phyloP scores from a whole-genome alignment of 2,113 vertebrate species.

The Mixornis gularis region DNA sequence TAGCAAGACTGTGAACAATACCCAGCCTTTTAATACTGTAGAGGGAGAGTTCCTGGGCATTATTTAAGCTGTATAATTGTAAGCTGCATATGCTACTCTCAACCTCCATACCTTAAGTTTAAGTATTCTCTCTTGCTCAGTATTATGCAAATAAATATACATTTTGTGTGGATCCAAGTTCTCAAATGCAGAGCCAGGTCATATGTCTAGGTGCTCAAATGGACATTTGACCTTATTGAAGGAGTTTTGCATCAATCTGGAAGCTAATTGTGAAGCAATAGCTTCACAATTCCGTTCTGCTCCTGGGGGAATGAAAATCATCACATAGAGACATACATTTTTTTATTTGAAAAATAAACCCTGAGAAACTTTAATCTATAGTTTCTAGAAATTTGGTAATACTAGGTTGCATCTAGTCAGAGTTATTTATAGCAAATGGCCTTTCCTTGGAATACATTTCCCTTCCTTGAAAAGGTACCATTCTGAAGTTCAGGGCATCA shows the following conservation, averaged over 20 bases:
- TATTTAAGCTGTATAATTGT: background rate
- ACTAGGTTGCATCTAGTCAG: background rate
- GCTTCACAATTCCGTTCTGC: background rate
- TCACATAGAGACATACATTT: background rate
- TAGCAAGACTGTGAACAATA: background rate
- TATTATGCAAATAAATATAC: background rate
- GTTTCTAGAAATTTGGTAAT: background rate
- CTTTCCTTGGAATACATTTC: background rate
- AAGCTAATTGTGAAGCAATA: background rate
- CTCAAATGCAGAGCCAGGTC: background rate
- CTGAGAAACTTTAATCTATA: background rate
- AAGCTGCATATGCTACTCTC: background rate
- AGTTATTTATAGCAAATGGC: background rate
- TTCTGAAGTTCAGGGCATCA: conserved; percentile 64
- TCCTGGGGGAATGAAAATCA: background rate
- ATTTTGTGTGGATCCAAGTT: background rate
- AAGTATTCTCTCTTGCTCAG: background rate
- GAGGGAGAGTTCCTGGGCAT: background rate
- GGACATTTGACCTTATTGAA: background rate
- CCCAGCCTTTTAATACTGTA: background rate
- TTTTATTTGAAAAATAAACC: background rate
- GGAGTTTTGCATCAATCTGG: background rate
- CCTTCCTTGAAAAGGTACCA: background rate
- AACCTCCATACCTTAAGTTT: background rate
- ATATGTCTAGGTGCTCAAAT: background rate